A percentile compares a stretch with the other conserved stretches of the same genome.
phyloP scores from a whole-genome alignment of 2,888 invertebrate genomes.

The Clostera curtula region DNA sequence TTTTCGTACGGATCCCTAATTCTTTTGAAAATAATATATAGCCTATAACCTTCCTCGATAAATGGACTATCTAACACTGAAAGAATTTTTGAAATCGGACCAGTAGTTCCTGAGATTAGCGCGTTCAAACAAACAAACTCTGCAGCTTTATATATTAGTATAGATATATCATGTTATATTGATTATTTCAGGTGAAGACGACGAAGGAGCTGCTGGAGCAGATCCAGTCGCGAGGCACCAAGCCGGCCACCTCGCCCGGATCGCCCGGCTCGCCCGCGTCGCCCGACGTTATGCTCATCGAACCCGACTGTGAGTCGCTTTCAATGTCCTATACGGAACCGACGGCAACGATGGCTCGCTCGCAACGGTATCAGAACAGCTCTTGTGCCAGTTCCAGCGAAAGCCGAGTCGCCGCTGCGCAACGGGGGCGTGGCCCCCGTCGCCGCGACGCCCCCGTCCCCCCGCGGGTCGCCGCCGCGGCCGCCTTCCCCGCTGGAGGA shows the following conservation, averaged over 20 bases:
- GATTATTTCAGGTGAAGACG: slow-evolving; percentile 51
- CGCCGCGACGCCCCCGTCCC: slow-evolving; percentile 13
- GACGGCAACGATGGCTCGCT: too few species aligned
- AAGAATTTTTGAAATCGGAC: too few species aligned
- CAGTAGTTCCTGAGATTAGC: too few species aligned
- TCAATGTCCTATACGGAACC: too few species aligned
- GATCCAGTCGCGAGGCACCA: slow-evolving; percentile 77
- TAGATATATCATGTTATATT: not conserved
- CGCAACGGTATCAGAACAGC: too few species aligned
- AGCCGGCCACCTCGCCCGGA: slow-evolving; percentile 28
- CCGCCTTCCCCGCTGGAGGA: slow-evolving; percentile 41
- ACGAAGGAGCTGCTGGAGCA: slow-evolving; percentile 88
- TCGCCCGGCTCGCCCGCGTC: slow-evolving; percentile 33
- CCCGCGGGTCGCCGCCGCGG: slow-evolving; percentile 10
- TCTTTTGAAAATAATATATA: too few species aligned
- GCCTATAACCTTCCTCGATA: too few species aligned
- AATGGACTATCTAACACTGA: too few species aligned
- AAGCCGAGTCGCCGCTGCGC: slow-evolving; percentile 52
- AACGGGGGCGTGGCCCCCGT: slow-evolving; percentile 39
- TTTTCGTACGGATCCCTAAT: too few species aligned
- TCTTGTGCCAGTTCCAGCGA: slow-evolving; percentile 24
- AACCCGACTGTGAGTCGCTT: slow-evolving; percentile 42
- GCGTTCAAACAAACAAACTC: too few species aligned
- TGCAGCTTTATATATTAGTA: too few species aligned
- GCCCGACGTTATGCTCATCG: slow-evolving; percentile 64